Conservation (phyloP, 2,113 vertebrate genomes). For the Pipra filicauda region DNA sequence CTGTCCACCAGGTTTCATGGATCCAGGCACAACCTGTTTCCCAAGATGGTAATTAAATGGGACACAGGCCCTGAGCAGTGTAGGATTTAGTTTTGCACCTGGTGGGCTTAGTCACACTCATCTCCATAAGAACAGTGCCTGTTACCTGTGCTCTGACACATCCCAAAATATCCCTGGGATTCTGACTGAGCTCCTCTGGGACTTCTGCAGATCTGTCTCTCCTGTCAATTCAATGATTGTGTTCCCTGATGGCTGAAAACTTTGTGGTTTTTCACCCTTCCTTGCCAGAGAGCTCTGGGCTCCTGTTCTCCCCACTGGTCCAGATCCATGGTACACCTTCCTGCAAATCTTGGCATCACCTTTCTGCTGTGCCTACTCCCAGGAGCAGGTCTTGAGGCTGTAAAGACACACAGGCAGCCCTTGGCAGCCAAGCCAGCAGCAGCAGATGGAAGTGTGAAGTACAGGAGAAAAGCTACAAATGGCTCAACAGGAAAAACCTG, state of each 20-base stretch:
- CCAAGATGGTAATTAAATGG: conserved; percentile 8
- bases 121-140: conserved; percentile 10
- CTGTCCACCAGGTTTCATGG: not conserved
- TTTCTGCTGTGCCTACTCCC: not conserved
- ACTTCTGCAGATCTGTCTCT: conserved; percentile 2
- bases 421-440: conserved; percentile 9
- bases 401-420: not conserved
- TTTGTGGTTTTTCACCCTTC: not conserved
- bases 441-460: conserved; percentile 34
- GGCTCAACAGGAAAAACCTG: not conserved
- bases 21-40: not conserved
- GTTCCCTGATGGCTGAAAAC: not conserved
- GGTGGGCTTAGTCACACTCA: conserved; percentile 38
- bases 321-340: not conserved
- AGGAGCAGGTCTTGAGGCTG: not conserved
- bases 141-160: conserved; percentile 41
- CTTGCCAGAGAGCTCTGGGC: not conserved
- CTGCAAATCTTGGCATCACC: not conserved
- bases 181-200: conserved; percentile 14
- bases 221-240: not conserved
- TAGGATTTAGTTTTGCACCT: conserved; percentile 18
- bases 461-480: conserved; percentile 15
- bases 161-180: conserved; percentile 35
- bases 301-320: not conserved
- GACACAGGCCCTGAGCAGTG: not conserved